These are phyloP conservation scores for Dendrophyllia cribrosa DNA, from an alignment of 64 coral and sea anemone genomes.

Conservation along the genomic window DNA sequence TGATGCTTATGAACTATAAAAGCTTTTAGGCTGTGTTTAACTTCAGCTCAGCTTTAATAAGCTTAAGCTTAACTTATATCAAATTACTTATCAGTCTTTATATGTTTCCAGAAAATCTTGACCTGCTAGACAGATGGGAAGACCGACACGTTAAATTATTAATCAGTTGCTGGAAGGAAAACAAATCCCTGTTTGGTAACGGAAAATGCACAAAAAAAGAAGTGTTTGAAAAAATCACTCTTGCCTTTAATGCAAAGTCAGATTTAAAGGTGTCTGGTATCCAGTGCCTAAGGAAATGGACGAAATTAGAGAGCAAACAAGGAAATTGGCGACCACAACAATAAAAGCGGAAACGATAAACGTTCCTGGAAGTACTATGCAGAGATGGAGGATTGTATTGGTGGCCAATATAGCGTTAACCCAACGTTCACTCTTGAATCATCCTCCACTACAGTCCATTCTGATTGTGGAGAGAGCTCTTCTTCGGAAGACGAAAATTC, in stretches of 20 bases:
- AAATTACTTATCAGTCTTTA: too few species aligned
- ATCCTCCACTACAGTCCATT: background rate
- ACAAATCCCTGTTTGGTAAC: background rate
- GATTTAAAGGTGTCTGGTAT: conserved; percentile 6
- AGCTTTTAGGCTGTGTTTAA: too few species aligned
- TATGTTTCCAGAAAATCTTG: too few species aligned
- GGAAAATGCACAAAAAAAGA: background rate
- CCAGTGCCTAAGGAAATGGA: background rate
- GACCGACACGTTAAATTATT: background rate
- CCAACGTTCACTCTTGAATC: conserved; percentile 32
- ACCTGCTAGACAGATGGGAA: background rate
- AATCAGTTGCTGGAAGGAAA: background rate
- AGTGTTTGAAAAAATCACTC: background rate
- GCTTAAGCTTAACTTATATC: too few species aligned
- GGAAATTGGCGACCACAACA: background rate
- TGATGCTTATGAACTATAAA: too few species aligned
- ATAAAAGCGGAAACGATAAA: conserved; percentile 7
- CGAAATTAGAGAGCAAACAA: background rate
- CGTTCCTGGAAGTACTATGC: conserved; percentile 6
- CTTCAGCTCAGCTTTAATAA: too few species aligned
- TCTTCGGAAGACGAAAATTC: background rate
- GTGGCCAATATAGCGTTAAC: background rate
- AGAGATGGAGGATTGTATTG: conserved; percentile 39
- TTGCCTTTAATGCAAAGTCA: background rate
- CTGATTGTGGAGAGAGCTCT: background rate